Base-by-base conservation (phyloP, 2,797 vertebrate species). In the Pangasius krempfi region DNA sequence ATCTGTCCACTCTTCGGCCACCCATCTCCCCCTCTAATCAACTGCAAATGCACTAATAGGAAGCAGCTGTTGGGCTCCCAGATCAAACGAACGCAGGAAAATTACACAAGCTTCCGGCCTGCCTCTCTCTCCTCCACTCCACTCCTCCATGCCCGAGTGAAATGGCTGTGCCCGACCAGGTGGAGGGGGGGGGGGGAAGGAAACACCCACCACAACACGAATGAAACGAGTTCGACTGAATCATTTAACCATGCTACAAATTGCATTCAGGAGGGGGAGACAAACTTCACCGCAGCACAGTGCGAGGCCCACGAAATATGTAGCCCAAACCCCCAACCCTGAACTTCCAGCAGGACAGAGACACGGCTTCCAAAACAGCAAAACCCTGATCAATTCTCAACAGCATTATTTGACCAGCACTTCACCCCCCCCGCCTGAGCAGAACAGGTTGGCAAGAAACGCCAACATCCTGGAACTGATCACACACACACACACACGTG, bases 11-110 rank as follows among this genome's bases (percentile, higher is more conserved):
- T 91, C 90, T 91, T 80, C 37, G 92, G 90, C 92, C 91, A 93
- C 92, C 92, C 92, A 93, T 90, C 89, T 92, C 90, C 90, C 94
- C 91, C 93, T 95, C 91, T 96, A 97, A 96, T 97, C 95, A 96
- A 93, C 93, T 95, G 94, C 95, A 96, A 96, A 96, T 96, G 95
- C 95, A 94, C 91, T 96, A 96, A 96, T 95, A 94, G 96, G 95
- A 94, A 95, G 95, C 96, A 96, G 96, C 96, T 97, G 96, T 92
- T 88, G 90, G 87, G 91, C 92, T 92, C 90, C 93, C 91, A 95
- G 95, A 97, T 96, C 96, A 97, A 96, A 96, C 93, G 87, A 91
- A 90, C 66, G 92, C 92, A 94, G 90, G 92, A 94, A 94, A 95
- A 96, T 95, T 96, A 94, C 94, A 94, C 92, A 90, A 91, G 94